Conservation (phyloP, 2,113 vertebrate species). For the Nerophis lumbriciformis region DNA sequence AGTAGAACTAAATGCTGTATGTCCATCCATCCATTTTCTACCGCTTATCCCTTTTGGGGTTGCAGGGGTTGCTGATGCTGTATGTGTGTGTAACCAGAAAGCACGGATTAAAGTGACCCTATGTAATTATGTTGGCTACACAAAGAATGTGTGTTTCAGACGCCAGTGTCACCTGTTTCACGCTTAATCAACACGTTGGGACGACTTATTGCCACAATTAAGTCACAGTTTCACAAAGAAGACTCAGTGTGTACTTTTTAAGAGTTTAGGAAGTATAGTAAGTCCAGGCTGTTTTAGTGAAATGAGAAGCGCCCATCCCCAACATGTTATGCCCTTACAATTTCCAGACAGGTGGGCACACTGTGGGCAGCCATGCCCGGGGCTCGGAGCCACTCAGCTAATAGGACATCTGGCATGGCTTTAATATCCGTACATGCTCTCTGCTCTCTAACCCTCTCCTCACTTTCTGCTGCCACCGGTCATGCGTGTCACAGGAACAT, state of each 20-base stretch:
- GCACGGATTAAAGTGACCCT: slow-evolving; percentile 15
- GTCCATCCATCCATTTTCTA: background rate
- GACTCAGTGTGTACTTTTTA: slow-evolving; percentile 38
- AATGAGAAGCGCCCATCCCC: slow-evolving; percentile 24
- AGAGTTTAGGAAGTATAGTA: slow-evolving; percentile 29
- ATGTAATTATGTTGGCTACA: slow-evolving; percentile 42
- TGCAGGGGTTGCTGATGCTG: background rate
- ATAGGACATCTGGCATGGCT: slow-evolving; percentile 65
- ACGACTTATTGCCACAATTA: slow-evolving; percentile 47
- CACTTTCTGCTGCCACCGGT: slow-evolving; percentile 38
- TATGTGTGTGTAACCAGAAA: background rate
- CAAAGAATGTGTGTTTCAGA: slow-evolving; percentile 16
- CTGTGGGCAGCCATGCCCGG: slow-evolving; percentile 33
- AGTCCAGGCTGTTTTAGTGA: slow-evolving; percentile 30
- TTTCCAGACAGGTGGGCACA: slow-evolving; percentile 43
- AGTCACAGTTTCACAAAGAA: slow-evolving; percentile 36
- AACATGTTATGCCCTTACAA: slow-evolving; percentile 18
- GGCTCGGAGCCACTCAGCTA: slow-evolving; percentile 65
- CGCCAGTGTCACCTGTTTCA: slow-evolving; percentile 41
- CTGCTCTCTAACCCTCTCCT: slow-evolving; percentile 21
- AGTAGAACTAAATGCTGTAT: background rate
- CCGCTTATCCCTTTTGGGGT: no score
- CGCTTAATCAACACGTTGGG: slow-evolving; percentile 48
- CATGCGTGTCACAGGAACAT: slow-evolving; percentile 50
- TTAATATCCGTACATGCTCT: slow-evolving; percentile 54